Evolutionary conservation across 2,888 invertebrate species (phyloP).

Genomic region (Antheraea yamamai): DNA sequence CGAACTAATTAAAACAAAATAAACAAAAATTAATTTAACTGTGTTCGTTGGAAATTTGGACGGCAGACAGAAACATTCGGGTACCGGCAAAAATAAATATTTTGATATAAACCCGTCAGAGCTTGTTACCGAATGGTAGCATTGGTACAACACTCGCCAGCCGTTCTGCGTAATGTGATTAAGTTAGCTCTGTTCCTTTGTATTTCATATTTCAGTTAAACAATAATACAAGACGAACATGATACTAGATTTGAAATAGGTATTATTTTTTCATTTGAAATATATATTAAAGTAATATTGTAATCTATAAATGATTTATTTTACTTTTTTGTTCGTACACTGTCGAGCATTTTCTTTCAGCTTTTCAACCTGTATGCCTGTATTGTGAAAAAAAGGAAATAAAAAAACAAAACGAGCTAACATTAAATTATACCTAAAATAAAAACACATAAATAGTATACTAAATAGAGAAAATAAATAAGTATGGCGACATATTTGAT

Average conservation of each 20-base stretch:
- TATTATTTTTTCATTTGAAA: neutral
- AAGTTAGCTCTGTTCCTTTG: conserved; percentile 16
- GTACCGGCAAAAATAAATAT: conserved; percentile 33
- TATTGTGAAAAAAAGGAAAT: neutral
- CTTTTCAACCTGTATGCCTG: neutral
- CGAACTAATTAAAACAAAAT: conserved; percentile 26
- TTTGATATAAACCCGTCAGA: conserved; percentile 29
- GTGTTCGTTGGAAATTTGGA: conserved; percentile 25
- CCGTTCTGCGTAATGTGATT: conserved; percentile 19
- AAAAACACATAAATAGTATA: neutral
- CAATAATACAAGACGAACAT: neutral
- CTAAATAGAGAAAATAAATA: neutral
- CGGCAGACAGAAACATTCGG: conserved; percentile 25
- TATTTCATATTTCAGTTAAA: conserved; percentile 6
- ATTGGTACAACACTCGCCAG: conserved; percentile 20
- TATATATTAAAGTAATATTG: neutral
- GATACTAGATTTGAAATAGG: neutral
- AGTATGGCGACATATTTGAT: neutral
- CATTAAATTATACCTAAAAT: neutral
- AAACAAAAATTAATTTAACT: conserved; percentile 30
- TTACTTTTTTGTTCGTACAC: neutral
- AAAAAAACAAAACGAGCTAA: neutral
- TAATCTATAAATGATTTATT: neutral
- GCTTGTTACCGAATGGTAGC: conserved; percentile 27
- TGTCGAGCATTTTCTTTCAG: neutral